Base-by-base conservation (phyloP, 2,888 invertebrate genomes). In the Microctonus hyperodae region DNA sequence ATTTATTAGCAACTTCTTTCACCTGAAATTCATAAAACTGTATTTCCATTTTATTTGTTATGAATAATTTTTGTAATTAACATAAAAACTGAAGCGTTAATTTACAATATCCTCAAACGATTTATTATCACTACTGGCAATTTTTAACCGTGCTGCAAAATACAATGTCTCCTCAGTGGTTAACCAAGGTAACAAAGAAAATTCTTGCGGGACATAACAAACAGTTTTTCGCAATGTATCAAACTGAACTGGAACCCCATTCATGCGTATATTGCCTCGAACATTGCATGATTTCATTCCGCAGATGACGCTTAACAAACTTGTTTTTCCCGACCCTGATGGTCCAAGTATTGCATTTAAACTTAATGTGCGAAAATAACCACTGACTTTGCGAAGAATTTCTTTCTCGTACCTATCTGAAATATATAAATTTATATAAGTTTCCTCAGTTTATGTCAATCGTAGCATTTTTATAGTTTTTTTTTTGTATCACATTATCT, bases 271-370 rank as follows among this genome's bases (percentile, higher is more conserved):
- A 23, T 85, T 86, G 0, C 96, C 96, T 20, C 70, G 72, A 5
- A 79, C 59, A 9, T 77, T 76, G 1, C 70, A 68, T 0, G 56
- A 56, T 33, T 60, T 90, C 81, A 90, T 88, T 44, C 91, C 92
- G 0, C 92, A 90, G 56, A 94, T 82, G 69, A 93, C 90, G 78
- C 91, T 91, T 73, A 94, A 86, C 2, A 94, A 85, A 0, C 92
- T 89, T 0, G 92, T 90, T 78, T 94, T 94, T 10, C 94, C 92
- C 0, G 92, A 91, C 0, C 92, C 92, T 0, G 92, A 91, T 6
- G 90, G 90, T 0, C 91, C 91, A 1, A 91, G 79, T 33, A 91
- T 88, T 51, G 88, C 90, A 0, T 90, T 89, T 11, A 91, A 82
- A 3, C 88, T 86, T 0, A 89, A 89, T 0, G 90, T 87, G 16